Percentiles rank a stretch among this genome's conserved stretches.
Conservation (phyloP, 1,140 invertebrate species). For the Trichonephila clavipes region DNA sequence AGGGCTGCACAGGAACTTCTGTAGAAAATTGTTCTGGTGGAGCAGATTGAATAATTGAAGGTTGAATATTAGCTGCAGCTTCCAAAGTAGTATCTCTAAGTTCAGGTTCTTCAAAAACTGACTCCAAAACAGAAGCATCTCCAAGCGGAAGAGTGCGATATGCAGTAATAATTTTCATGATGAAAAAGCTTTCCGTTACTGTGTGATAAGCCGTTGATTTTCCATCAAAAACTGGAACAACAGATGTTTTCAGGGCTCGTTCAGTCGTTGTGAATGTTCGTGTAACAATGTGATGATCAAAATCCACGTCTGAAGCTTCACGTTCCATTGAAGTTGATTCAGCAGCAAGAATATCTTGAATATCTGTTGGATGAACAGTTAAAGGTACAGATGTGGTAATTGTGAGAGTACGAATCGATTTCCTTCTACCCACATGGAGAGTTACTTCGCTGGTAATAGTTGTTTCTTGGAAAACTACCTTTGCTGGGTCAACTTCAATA, state of each 20-base stretch:
- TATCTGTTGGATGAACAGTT: constrained; percentile 90
- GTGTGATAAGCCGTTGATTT: constrained; percentile 78
- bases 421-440: constrained; percentile 77
- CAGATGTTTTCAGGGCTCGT: constrained; percentile 77
- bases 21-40: constrained; percentile 54
- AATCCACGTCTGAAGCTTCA: constrained; percentile 34
- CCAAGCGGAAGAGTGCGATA: constrained; percentile 78
- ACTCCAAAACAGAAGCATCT: constrained; percentile 72
- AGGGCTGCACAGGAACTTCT: constrained; percentile 29
- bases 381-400: constrained; percentile 87
- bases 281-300: constrained; percentile 77
- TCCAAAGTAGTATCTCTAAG: constrained; percentile 23
- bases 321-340: constrained; percentile 57
- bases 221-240: constrained; percentile 79
- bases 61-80: constrained; percentile 64
- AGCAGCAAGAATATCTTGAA: constrained; percentile 62
- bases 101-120: constrained; percentile 37
- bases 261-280: constrained; percentile 79
- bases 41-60: constrained; percentile 56
- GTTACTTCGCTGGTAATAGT: constrained; percentile 78
- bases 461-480: constrained; percentile 77
- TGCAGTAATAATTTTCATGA: constrained; percentile 79
- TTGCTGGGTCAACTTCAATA: constrained; percentile 75
- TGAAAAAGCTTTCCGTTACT: constrained; percentile 79
- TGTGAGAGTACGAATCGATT: constrained; percentile 78